These are phyloP conservation scores for Drosophila antonietae DNA, from an alignment of 2,888 invertebrate genomes.

Conservation along the genomic window DNA sequence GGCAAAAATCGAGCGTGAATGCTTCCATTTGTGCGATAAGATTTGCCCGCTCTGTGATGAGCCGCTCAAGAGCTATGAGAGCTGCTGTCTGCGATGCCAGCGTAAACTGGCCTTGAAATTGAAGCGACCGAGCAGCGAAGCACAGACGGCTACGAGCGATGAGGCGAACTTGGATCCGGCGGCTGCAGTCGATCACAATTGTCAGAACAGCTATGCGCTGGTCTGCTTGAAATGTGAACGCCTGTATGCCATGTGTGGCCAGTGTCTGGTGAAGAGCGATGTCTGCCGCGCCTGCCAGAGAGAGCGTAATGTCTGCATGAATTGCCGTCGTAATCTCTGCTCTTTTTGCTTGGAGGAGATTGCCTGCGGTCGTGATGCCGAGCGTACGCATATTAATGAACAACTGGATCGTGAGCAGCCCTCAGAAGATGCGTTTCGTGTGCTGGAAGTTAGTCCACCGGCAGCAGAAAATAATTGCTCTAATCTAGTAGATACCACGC, in stretches of 20 bases:
- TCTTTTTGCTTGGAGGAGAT: conserved; percentile 81
- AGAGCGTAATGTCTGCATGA: conserved; percentile 81
- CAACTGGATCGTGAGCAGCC: conserved; percentile 22
- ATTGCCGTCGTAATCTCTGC: conserved; percentile 80
- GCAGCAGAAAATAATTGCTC: conserved; percentile 33
- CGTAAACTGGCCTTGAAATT: conserved; percentile 71
- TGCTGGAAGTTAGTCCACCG: conserved; percentile 57
- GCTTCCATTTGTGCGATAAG: conserved; percentile 81
- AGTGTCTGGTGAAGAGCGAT: conserved; percentile 75
- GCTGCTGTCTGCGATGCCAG: conserved; percentile 82
- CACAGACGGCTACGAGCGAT: conserved; percentile 11
- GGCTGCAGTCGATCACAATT: conserved; percentile 38
- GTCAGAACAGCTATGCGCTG: conserved; percentile 71
- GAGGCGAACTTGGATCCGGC: conserved; percentile 22
- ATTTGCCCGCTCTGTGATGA: conserved; percentile 82
- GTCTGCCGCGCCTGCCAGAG: conserved; percentile 80
- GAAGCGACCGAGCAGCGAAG: conserved; percentile 45
- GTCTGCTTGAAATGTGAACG: conserved; percentile 81
- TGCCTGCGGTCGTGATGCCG: conserved; percentile 73
- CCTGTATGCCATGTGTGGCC: conserved; percentile 76
- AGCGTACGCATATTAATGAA: conserved; percentile 75
- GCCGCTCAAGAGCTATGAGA: conserved; percentile 79
- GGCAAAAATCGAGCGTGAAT: conserved; percentile 77
- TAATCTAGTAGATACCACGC: conserved; percentile 26
- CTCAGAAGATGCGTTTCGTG: conserved; percentile 56